phyloP scores from a whole-genome alignment of 2,797 vertebrate genomes.

The Chromis chromis region DNA sequence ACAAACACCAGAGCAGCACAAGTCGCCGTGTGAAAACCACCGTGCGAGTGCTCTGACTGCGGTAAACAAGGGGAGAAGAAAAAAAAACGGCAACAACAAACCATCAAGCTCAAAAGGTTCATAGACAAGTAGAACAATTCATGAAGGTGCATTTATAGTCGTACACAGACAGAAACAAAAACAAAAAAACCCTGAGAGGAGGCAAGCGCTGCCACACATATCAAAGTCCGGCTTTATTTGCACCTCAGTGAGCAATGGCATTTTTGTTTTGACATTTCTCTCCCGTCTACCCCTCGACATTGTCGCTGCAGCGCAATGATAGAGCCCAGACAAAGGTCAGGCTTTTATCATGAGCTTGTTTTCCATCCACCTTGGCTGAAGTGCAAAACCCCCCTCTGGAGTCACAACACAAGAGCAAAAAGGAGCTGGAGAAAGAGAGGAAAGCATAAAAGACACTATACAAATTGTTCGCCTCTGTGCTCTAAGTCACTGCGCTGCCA shows the following conservation, averaged over 20 bases:
- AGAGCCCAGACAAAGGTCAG: slow-evolving; percentile 72
- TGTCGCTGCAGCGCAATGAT: slow-evolving; percentile 63
- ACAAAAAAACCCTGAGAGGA: slow-evolving; percentile 22
- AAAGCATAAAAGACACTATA: neutral
- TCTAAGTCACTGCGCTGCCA: slow-evolving; percentile 15
- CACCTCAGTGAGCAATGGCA: slow-evolving; percentile 49
- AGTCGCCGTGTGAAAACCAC: slow-evolving; percentile 6
- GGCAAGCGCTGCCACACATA: slow-evolving; percentile 26
- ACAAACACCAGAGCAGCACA: slow-evolving; percentile 48
- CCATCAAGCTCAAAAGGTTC: slow-evolving; percentile 25
- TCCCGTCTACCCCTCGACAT: slow-evolving; percentile 37
- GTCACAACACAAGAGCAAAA: slow-evolving; percentile 18
- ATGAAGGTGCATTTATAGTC: slow-evolving; percentile 8
- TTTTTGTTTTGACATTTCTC: slow-evolving; percentile 69
- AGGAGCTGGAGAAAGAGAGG: neutral
- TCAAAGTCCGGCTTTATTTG: slow-evolving; percentile 51
- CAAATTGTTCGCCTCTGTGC: slow-evolving; percentile 29
- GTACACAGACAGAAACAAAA: slow-evolving; percentile 4
- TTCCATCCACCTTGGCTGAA: slow-evolving; percentile 56
- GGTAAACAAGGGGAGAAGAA: slow-evolving; percentile 15
- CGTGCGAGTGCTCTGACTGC: slow-evolving; percentile 3
- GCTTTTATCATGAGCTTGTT: slow-evolving; percentile 70
- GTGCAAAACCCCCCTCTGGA: slow-evolving; percentile 16
- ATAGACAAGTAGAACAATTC: slow-evolving; percentile 2
- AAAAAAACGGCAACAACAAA: slow-evolving; percentile 16